Evolutionary conservation across 2,797 vertebrate species (phyloP).

Genomic region (Karalla daura): DNA sequence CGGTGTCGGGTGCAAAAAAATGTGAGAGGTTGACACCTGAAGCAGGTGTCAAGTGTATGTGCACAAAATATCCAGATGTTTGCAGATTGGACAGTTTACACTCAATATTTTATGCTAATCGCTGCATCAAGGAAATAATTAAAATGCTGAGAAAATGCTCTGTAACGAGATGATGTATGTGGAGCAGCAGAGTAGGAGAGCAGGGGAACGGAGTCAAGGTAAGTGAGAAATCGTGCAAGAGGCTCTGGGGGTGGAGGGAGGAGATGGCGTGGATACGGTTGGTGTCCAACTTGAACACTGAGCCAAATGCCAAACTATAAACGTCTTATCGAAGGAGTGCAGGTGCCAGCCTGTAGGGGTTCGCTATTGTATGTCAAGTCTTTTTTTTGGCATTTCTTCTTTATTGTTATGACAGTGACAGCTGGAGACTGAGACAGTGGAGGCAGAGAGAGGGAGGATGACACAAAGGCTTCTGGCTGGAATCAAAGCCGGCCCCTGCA

Average conservation of each 20-base stretch:
- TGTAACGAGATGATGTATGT: background rate
- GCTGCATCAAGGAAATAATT: background rate
- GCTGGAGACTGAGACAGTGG: too few relatives aligned
- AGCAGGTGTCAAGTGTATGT: too few relatives aligned
- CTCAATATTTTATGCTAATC: too few relatives aligned
- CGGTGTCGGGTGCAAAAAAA: too few relatives aligned
- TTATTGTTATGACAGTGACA: too few relatives aligned
- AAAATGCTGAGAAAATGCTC: background rate
- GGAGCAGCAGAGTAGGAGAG: background rate
- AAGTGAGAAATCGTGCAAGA: background rate
- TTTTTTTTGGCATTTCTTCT: too few relatives aligned
- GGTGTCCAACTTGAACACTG: background rate
- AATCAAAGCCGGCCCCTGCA: too few relatives aligned
- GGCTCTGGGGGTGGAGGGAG: slow-evolving; percentile 4
- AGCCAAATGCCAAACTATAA: background rate
- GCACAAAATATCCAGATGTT: too few relatives aligned
- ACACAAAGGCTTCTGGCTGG: too few relatives aligned
- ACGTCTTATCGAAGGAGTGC: background rate
- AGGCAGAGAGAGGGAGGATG: too few relatives aligned
- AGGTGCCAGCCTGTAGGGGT: background rate
- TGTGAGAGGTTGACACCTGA: too few relatives aligned
- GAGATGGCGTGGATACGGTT: background rate
- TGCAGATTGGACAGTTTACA: too few relatives aligned
- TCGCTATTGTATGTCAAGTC: background rate
- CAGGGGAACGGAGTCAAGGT: background rate